Percentiles rank a stretch among this genome's conserved stretches.
These are phyloP conservation scores for Gnathonemus longibarbis DNA, from an alignment of 2,113 vertebrate species.

Conservation along the genomic window DNA sequence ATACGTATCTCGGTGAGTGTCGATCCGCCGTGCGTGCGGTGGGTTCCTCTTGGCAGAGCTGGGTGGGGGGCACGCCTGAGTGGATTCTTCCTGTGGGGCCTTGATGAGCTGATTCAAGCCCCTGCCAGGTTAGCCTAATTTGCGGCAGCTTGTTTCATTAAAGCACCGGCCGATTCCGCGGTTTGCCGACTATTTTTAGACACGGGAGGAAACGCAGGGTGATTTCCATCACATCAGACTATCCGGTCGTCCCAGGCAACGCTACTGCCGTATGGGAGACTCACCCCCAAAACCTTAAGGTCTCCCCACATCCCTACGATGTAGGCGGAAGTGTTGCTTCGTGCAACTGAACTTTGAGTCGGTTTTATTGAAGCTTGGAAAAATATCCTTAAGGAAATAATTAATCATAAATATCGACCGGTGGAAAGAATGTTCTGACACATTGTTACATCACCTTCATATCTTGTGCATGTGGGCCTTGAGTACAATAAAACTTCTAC, in stretches of 20 bases:
- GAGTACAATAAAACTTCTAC: neutral
- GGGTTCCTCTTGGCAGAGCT: neutral
- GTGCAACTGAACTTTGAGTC: neutral
- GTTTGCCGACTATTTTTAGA: constrained; percentile 53
- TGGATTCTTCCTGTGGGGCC: neutral
- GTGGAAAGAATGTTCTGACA: neutral
- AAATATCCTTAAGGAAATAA: neutral
- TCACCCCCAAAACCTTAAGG: neutral
- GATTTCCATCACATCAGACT: constrained; percentile 29
- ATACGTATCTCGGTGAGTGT: constrained; percentile 5
- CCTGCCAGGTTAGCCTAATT: constrained; percentile 52
- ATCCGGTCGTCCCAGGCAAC: neutral
- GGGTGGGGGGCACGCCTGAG: neutral
- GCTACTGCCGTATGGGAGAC: neutral
- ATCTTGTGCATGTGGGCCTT: neutral
- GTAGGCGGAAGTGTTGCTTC: neutral
- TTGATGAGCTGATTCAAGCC: constrained; percentile 45
- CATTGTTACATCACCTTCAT: neutral
- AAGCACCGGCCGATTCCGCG: constrained; percentile 54
- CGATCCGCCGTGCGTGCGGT: neutral
- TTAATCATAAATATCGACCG: neutral
- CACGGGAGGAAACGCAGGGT: constrained; percentile 40
- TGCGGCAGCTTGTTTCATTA: constrained; percentile 61
- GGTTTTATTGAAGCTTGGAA: neutral
- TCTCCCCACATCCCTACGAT: neutral